These are phyloP conservation scores for Colius striatus DNA, from an alignment of 2,113 vertebrate genomes.

Conservation along the genomic window DNA sequence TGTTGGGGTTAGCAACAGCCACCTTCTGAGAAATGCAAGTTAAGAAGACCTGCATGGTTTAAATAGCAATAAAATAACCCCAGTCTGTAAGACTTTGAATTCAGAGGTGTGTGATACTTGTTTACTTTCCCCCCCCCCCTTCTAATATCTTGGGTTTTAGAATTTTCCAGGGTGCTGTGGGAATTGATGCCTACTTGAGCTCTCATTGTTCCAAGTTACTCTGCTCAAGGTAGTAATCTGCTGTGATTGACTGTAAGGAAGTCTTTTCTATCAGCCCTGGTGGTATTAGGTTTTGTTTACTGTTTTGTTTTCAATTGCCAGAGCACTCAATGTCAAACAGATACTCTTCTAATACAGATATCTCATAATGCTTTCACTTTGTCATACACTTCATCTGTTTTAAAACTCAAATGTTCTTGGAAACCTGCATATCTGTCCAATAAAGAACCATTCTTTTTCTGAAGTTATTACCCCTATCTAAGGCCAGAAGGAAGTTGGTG, in stretches of 20 bases:
- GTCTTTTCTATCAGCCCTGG: not conserved
- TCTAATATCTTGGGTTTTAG: fast-evolving
- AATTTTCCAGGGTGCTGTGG: not conserved
- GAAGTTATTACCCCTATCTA: not conserved
- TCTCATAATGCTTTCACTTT: not conserved
- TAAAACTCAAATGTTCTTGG: not conserved
- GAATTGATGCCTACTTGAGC: not conserved
- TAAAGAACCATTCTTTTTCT: not conserved
- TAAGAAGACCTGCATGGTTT: fast-evolving
- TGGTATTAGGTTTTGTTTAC: not conserved
- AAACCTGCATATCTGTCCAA: not conserved
- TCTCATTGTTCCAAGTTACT: not conserved
- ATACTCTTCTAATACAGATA: not conserved
- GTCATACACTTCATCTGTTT: not conserved
- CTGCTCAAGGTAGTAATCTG: not conserved
- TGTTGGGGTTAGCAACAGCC: not conserved
- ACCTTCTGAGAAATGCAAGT: not conserved
- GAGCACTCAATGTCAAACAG: not conserved
- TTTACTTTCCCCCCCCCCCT: not conserved
- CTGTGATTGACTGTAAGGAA: not conserved
- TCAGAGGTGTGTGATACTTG: fast-evolving
- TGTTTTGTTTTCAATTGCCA: not conserved
- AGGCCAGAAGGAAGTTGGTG: not conserved
- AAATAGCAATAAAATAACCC: too few relatives aligned
- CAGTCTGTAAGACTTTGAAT: fast-evolving